These are phyloP conservation scores for Cistogaster globosa DNA, from an alignment of 2,888 invertebrate genomes.

Conservation along the genomic window DNA sequence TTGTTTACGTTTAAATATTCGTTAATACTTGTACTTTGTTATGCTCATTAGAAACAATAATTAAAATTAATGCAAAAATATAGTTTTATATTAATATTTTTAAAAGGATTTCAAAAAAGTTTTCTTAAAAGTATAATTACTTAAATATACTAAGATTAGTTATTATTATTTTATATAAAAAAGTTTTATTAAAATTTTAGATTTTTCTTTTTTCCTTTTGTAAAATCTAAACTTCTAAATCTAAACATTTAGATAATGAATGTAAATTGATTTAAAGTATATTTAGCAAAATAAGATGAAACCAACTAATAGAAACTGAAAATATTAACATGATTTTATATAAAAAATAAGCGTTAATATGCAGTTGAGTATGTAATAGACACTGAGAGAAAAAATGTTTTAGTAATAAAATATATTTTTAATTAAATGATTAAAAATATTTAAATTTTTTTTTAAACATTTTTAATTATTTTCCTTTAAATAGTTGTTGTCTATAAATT, in stretches of 20 bases:
- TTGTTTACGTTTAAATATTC: slow-evolving; percentile 74
- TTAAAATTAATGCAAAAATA: slow-evolving; percentile 40
- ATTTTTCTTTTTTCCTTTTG: not conserved
- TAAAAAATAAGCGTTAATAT: slow-evolving; percentile 41
- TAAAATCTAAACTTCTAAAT: slow-evolving; percentile 34
- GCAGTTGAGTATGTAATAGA: slow-evolving; percentile 75
- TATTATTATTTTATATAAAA: slow-evolving; percentile 9
- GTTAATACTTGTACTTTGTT: slow-evolving; percentile 79
- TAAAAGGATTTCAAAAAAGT: slow-evolving; percentile 62
- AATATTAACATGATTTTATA: slow-evolving; percentile 8
- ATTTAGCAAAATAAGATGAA: slow-evolving; percentile 53
- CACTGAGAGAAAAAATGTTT: slow-evolving; percentile 77
- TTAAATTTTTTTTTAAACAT: slow-evolving; percentile 6
- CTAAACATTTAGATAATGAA: slow-evolving; percentile 46
- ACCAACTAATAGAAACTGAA: not conserved
- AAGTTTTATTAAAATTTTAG: slow-evolving; percentile 54
- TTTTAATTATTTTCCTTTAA: slow-evolving; percentile 22
- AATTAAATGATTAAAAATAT: slow-evolving; percentile 54
- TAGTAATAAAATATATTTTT: slow-evolving; percentile 48
- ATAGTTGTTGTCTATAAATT: slow-evolving; percentile 25
- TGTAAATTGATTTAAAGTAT: slow-evolving; percentile 45
- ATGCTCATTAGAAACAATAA: slow-evolving; percentile 78
- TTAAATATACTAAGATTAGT: not conserved
- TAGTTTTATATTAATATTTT: slow-evolving; percentile 1
- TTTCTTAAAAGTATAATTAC: slow-evolving; percentile 66